Percentiles rank a stretch among this genome's conserved stretches.
These are phyloP conservation scores for Synanceia verrucosa DNA, from an alignment of 2,797 vertebrate genomes.

Conservation along the genomic window DNA sequence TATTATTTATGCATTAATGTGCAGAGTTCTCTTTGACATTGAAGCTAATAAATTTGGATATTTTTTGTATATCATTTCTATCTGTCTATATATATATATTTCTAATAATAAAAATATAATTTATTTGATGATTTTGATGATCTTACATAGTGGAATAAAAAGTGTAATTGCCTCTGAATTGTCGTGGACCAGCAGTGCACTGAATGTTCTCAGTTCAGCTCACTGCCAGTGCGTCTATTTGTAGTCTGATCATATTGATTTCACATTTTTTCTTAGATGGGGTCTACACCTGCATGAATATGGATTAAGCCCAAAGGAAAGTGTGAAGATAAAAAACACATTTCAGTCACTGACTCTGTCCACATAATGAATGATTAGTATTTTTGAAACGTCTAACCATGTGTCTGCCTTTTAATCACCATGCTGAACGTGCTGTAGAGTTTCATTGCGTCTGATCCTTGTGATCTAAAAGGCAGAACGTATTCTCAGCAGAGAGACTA, in stretches of 20 bases:
- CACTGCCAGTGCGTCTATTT: too few relatives aligned
- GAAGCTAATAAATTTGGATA: not conserved
- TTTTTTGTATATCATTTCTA: not conserved
- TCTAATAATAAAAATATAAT: too few relatives aligned
- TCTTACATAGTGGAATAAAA: too few relatives aligned
- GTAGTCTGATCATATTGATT: too few relatives aligned
- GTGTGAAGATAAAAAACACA: conserved; percentile 14
- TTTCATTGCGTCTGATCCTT: conserved; percentile 1
- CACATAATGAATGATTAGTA: conserved; percentile 33
- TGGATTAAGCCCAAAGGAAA: conserved; percentile 5
- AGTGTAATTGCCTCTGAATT: too few relatives aligned
- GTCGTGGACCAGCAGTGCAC: too few relatives aligned
- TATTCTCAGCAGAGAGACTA: not conserved
- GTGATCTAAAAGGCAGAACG: conserved; percentile 2
- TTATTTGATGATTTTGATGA: too few relatives aligned
- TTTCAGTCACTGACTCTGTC: not conserved
- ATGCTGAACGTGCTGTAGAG: not conserved
- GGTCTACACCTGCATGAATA: conserved; percentile 17
- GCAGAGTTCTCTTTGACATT: not conserved
- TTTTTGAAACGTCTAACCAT: not conserved
- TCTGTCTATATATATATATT: not conserved
- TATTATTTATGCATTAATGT: not conserved
- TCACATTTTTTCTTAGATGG: not conserved
- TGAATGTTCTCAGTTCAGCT: too few relatives aligned
- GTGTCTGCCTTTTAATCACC: conserved; percentile 33